Base-by-base conservation (phyloP, 2,113 vertebrate genomes). In the Syngnathus floridae region DNA sequence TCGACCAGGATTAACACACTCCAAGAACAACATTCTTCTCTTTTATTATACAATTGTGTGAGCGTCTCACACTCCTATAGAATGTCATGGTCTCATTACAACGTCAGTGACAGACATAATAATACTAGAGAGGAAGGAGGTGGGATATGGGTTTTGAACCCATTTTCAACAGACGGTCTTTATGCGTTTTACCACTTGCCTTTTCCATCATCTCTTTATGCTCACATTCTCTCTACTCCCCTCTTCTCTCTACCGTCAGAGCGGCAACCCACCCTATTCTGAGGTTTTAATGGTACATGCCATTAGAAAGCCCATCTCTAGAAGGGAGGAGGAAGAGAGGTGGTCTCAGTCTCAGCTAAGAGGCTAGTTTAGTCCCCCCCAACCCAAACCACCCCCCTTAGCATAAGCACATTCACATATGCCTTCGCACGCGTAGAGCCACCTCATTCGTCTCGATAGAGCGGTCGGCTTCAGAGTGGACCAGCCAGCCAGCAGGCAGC, bases 241-340 rank as follows among this genome's bases (percentile, higher is more conserved):
- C 59, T 63, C 69, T 37, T 57, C 46, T 12, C 60, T 38, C 38
- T 41, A 69, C 54, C 70, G 72, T 69, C 60, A 71, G 66, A 84
- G 85, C 87, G 78, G 88, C 88, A 93, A 88, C 92, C 91, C 88
- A 92, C 90, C 92, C 73, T 87, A 77, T 91, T 87, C 89, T 70
- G 65, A 83, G 88, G 86, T 79, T 56, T 83, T 83, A 90, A 92
- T 92, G 94, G 94, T 93, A 93, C 91, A 86, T 91, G 92, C 94
- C 93, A 86, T 91, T 76, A 85, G 89, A 90, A 79, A 92, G 87
- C 80, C 90, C 83, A 72, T 90, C 88, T 87, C 87, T 78, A 51
- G 5, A 79, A 79, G 84, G 88, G 82, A 86, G 91, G 89, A 79
- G 82, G 88, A 64, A 31, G 82, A 81, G 87, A 89, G 89, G 91